Percentiles rank a stretch among this genome's conserved stretches.
phyloP scores from a whole-genome alignment of 2,113 vertebrate genomes.

The Hydrochoerus hydrochaeris region DNA sequence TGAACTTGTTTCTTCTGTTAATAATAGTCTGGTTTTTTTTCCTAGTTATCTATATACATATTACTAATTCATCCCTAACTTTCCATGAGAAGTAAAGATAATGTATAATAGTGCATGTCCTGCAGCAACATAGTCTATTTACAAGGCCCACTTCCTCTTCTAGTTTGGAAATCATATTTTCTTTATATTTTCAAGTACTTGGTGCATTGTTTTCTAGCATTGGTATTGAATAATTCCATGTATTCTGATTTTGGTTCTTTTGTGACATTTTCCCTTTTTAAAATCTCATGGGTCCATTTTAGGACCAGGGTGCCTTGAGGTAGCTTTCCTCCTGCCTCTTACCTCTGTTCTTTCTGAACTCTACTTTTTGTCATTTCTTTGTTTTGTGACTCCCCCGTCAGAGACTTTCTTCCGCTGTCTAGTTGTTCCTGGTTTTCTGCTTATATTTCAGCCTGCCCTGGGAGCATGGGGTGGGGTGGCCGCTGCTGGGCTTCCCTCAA shows the following conservation, averaged over 20 bases:
- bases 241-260: neutral
- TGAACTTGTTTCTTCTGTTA: slow-evolving; percentile 15
- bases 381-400: neutral
- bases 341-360: neutral
- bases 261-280: neutral
- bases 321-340: neutral
- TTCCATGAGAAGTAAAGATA: neutral
- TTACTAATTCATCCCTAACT: neutral
- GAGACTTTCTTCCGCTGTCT: neutral
- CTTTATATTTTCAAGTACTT: neutral
- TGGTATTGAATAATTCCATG: neutral
- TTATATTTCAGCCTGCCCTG: neutral
- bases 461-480: neutral
- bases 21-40: neutral
- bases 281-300: neutral
- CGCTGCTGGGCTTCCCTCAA: neutral
- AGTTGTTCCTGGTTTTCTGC: neutral
- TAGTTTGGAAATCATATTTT: neutral
- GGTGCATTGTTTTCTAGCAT: neutral
- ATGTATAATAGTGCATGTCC: neutral
- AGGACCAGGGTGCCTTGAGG: neutral
- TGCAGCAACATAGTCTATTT: neutral
- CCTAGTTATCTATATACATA: neutral
- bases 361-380: neutral
- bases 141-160: neutral